Evolutionary conservation across 2,113 vertebrate species (phyloP).

Genomic region (Scalopus aquaticus): DNA sequence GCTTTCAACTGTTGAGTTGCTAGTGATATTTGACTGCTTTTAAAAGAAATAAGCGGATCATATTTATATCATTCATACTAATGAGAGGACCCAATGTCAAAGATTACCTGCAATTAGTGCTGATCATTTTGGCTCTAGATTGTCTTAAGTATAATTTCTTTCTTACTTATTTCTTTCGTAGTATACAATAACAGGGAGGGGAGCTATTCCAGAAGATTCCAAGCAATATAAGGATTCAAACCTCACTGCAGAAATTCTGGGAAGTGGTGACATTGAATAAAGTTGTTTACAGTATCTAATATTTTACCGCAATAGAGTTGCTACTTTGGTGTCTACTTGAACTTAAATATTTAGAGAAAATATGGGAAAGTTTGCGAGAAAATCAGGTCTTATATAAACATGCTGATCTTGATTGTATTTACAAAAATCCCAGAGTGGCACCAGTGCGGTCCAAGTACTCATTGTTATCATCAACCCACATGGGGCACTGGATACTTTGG

Average conservation of each 20-base stretch:
- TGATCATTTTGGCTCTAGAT: constrained; percentile 29
- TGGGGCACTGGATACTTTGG: background rate
- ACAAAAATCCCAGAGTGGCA: background rate
- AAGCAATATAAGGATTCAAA: background rate
- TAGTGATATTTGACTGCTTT: background rate
- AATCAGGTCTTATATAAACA: constrained; percentile 31
- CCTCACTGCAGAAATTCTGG: background rate
- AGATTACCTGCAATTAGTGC: background rate
- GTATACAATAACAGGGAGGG: background rate
- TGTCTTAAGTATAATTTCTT: background rate
- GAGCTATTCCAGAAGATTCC: background rate
- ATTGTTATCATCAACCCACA: background rate
- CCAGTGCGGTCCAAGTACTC: background rate
- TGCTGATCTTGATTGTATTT: background rate
- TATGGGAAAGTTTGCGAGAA: constrained; percentile 21
- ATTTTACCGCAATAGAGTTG: background rate
- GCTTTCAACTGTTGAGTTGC: constrained; percentile 10
- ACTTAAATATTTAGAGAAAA: constrained; percentile 58
- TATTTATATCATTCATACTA: background rate
- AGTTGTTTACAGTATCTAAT: background rate
- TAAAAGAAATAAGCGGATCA: constrained; percentile 16
- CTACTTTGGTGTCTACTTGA: constrained; percentile 20
- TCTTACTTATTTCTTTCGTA: constrained; percentile 2
- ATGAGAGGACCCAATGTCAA: background rate
- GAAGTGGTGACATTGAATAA: background rate